Conservation (phyloP, 2,888 invertebrate species). For the Stegana nigrithorax region DNA sequence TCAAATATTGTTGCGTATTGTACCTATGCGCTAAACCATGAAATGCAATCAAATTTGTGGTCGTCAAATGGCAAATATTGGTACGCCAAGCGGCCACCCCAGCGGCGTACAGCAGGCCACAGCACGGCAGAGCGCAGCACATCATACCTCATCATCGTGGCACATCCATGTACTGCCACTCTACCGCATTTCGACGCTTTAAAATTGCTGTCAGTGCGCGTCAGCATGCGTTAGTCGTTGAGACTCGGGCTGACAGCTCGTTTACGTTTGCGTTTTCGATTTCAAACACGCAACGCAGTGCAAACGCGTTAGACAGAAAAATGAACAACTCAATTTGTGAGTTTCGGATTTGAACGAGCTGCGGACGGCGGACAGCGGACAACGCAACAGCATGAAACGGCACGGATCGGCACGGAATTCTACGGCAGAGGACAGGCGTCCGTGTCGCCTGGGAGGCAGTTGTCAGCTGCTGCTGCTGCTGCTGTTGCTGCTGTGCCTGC, state of each 20-base stretch:
- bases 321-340: constrained; percentile 60
- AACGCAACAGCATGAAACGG: neutral
- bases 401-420: neutral
- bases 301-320: constrained; percentile 22
- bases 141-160: constrained; percentile 42
- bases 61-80: constrained; percentile 65
- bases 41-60: constrained; percentile 68
- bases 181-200: neutral
- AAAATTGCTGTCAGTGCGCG: constrained; percentile 48
- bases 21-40: constrained; percentile 62
- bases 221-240: constrained; percentile 46
- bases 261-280: constrained; percentile 24
- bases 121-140: constrained; percentile 23
- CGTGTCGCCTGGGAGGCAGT: constrained; percentile 2
- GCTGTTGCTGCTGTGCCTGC: constrained; percentile 21
- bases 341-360: constrained; percentile 25
- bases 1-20: constrained; percentile 33
- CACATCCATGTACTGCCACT: constrained; percentile 12
- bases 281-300: neutral
- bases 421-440: constrained; percentile 27
- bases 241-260: constrained; percentile 56
- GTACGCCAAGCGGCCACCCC: constrained; percentile 34
- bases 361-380: neutral
- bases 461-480: neutral
- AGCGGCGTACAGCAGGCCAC: neutral